Evolutionary conservation across 2,113 vertebrate genomes (phyloP).

Genomic region (Stomatorhinus ivindoensis): DNA sequence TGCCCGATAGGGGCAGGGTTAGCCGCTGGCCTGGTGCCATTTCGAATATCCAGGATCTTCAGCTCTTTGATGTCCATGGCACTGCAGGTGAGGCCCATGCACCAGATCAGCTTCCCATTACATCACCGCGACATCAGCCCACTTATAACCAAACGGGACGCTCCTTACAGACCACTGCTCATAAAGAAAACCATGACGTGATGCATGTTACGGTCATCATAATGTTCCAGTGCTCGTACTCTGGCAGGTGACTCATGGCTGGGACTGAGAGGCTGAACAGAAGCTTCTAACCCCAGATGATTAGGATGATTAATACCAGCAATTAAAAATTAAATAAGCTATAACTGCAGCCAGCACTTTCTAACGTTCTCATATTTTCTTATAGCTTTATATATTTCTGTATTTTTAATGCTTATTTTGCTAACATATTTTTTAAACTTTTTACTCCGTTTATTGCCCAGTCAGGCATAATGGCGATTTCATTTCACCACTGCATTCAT

Average conservation of each 20-base stretch:
- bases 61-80: slow-evolving; percentile 94
- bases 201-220: not conserved
- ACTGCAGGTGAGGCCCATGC: slow-evolving; percentile 48
- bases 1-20: slow-evolving; percentile 43
- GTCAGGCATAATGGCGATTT: not conserved
- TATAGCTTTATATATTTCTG: not conserved
- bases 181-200: not conserved
- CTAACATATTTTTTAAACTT: not conserved
- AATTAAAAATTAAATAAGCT: not conserved
- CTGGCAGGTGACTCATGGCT: not conserved
- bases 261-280: not conserved
- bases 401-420: not conserved
- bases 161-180: not conserved
- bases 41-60: slow-evolving; percentile 83
- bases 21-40: slow-evolving; percentile 42
- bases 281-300: not conserved
- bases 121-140: slow-evolving; percentile 14
- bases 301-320: not conserved
- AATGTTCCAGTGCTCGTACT: not conserved
- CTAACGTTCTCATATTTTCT: not conserved
- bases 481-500: not conserved
- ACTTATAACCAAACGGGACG: not conserved
- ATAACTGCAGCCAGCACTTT: not conserved
- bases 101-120: not conserved
- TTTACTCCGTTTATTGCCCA: not conserved